Evolutionary conservation across 2,797 vertebrate species (phyloP), one percentile per base, ranked within the genome.

Genomic region (Acipenser ruthenus): DNA sequence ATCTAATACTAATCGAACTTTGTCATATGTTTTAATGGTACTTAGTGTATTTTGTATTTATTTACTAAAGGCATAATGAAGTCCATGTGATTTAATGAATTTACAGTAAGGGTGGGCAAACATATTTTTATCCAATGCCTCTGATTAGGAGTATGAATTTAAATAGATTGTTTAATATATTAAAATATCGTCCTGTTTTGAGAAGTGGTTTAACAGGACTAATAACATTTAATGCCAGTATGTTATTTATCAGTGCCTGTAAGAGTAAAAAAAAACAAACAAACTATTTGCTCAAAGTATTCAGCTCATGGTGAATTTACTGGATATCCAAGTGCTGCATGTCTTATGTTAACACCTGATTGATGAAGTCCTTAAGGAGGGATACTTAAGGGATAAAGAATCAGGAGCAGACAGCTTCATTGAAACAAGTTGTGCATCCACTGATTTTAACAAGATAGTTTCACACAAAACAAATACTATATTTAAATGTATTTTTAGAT

Each of bases 71-170:
- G 37, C 37, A 37, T 37, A 5, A 37, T 37, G 4, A 37, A 37
- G 37, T 37, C 37, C 37, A 37, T 37, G 37, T 37, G 3, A 37
- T 37, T 37, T 37, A 37, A 37, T 37, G 3, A 37, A 59, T n/a
- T 11, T n/a, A 49, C 68, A 71, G 71, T 79, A 74, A 79, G 74
- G 79, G 73, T 79, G 75, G 75, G 79, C 79, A 80, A 80, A 80
- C 77, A 78, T 71, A 23, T 10, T 65, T 75, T 75, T 71, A 75
- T 77, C 74, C 63, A 72, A 62, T 15, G 18, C 23, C 18, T 62
- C 12, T 58, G 7, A 58, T 58, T n/a, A 11, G 12, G 10, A 11
- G 12, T 2, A n/a, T 7, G 12, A 58, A 58, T 11, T 58, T 3
- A 12, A 56, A 56, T 11, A 11, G 55, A 58, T 12, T 12, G 55